A percentile compares a stretch with the other conserved stretches of the same genome.
These are phyloP conservation scores for Pyrgilauda ruficollis DNA, from an alignment of 2,113 vertebrate species.

Conservation along the genomic window DNA sequence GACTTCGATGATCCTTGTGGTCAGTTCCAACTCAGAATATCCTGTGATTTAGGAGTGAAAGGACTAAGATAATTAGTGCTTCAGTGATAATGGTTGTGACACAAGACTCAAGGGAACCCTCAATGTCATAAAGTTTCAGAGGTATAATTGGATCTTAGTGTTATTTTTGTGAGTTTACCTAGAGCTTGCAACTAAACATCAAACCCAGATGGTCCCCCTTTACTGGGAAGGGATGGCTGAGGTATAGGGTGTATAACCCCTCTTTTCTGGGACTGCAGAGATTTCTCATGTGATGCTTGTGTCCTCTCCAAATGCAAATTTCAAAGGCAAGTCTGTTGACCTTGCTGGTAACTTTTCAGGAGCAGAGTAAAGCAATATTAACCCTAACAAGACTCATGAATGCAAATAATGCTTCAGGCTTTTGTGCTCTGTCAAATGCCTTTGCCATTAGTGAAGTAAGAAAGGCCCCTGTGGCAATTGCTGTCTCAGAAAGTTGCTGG, in stretches of 20 bases:
- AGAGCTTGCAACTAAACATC: neutral
- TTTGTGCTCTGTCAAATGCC: neutral
- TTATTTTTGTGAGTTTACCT: neutral
- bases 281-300: neutral
- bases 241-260: fast-evolving
- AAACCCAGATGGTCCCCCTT: neutral
- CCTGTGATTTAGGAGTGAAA: neutral
- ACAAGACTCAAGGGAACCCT: neutral
- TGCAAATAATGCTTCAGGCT: neutral
- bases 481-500: neutral
- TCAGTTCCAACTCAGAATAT: neutral
- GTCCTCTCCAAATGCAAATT: neutral
- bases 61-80: neutral
- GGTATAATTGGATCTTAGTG: neutral
- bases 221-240: neutral
- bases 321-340: neutral
- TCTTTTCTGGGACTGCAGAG: neutral
- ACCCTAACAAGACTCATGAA: neutral
- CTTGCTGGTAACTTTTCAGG: neutral
- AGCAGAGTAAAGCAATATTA: neutral
- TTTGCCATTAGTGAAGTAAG: neutral
- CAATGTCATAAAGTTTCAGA: neutral
- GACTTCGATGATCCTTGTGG: neutral
- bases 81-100: neutral
- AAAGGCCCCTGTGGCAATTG: neutral